phyloP scores from a whole-genome alignment of 2,113 vertebrate species.

The Erinaceus europaeus region DNA sequence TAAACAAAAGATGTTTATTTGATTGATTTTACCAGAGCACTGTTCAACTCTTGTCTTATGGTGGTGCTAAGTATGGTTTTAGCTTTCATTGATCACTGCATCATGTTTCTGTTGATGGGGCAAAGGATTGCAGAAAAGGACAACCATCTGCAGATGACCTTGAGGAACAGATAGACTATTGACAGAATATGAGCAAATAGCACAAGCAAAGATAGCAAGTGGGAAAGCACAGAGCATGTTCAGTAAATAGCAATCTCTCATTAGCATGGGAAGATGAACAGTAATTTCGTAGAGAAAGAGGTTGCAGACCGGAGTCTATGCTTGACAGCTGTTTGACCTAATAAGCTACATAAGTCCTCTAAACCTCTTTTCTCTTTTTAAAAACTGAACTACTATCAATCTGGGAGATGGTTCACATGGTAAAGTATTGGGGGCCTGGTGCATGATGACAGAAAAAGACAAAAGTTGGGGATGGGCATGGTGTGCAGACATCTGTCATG shows the following conservation, averaged over 20 bases:
- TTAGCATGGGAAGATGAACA: neutral
- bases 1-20: too few species aligned
- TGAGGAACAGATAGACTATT: neutral
- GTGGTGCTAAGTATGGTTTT: too few species aligned
- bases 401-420: too few species aligned
- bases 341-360: neutral
- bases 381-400: neutral
- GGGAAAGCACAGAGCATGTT: neutral
- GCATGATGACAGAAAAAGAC: too few species aligned
- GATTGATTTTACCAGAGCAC: too few species aligned
- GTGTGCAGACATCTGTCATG: neutral
- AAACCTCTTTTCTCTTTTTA: neutral
- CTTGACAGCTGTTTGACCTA: neutral
- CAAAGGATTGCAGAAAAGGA: neutral
- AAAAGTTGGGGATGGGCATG: too few species aligned
- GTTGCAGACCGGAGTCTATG: neutral
- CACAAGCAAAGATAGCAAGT: neutral
- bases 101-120: too few species aligned
- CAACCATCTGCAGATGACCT: neutral
- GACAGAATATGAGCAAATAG: neutral
- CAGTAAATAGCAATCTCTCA: neutral
- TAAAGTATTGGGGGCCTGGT: too few species aligned
- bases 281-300: neutral
- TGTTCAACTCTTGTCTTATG: too few species aligned
- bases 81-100: too few species aligned